Evolutionary conservation across 2,888 invertebrate genomes (phyloP).

Genomic region (Synergus gifuensis): DNA sequence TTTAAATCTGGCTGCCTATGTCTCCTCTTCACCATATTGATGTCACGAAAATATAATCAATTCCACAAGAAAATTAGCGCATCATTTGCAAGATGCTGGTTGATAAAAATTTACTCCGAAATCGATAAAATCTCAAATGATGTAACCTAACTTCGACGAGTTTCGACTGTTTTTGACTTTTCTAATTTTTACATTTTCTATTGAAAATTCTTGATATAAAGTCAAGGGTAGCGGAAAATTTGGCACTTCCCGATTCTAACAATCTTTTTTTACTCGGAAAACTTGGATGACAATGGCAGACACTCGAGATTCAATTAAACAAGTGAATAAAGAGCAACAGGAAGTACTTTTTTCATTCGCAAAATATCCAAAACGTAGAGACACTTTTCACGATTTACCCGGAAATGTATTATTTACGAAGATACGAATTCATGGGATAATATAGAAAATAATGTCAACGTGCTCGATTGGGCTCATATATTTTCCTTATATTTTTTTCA

Average conservation of each 20-base stretch:
- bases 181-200: neutral
- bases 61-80: neutral
- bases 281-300: slow-evolving; percentile 12
- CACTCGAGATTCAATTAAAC: neutral
- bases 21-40: slow-evolving; percentile 10
- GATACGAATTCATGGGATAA: neutral
- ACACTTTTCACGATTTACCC: neutral
- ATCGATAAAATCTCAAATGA: slow-evolving; percentile 5
- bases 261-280: neutral
- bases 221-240: neutral
- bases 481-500: neutral
- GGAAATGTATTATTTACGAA: neutral
- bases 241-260: neutral
- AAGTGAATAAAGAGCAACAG: neutral
- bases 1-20: slow-evolving; percentile 84
- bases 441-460: neutral
- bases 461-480: neutral
- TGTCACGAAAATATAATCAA: neutral
- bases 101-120: neutral
- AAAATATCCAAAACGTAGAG: neutral
- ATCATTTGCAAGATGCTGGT: neutral
- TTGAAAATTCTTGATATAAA: neutral
- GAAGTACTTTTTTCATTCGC: neutral
- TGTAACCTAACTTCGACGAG: neutral
- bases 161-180: neutral